Evolutionary conservation across 1,140 invertebrate genomes (phyloP).

Genomic region (Belonocnema kinseyi): DNA sequence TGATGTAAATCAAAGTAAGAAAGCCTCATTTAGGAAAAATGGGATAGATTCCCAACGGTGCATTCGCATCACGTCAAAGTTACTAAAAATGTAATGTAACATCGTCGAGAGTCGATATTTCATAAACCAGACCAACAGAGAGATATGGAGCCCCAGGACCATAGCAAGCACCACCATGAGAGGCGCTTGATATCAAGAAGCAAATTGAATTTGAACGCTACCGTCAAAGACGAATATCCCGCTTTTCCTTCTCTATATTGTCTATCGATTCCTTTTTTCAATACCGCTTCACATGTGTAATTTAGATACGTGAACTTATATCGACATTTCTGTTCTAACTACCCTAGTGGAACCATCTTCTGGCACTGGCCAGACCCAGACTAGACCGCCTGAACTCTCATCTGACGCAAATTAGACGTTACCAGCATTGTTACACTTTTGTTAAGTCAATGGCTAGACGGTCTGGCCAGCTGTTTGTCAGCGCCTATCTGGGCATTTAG

Average conservation of each 20-base stretch:
- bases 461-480: no score
- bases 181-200: conserved; percentile 60
- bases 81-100: conserved; percentile 54
- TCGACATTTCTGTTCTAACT: conserved; percentile 2
- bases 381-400: no score
- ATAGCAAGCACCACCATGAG: conserved; percentile 37
- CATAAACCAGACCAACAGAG: conserved; percentile 45
- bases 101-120: conserved; percentile 40
- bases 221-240: conserved; percentile 64
- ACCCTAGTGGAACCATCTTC: no score
- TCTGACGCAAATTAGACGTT: no score
- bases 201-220: conserved; percentile 65
- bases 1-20: neutral
- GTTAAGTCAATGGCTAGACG: no score
- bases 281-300: neutral
- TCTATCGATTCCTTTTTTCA: conserved; percentile 56
- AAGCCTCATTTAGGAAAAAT: conserved; percentile 1
- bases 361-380: no score
- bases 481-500: no score
- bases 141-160: conserved; percentile 40
- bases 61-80: conserved; percentile 53
- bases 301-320: conserved; percentile 8
- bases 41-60: conserved; percentile 36
- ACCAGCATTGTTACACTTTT: no score
- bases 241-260: conserved; percentile 44